Conservation (phyloP, 2,888 invertebrate genomes). For the Allacma fusca region DNA sequence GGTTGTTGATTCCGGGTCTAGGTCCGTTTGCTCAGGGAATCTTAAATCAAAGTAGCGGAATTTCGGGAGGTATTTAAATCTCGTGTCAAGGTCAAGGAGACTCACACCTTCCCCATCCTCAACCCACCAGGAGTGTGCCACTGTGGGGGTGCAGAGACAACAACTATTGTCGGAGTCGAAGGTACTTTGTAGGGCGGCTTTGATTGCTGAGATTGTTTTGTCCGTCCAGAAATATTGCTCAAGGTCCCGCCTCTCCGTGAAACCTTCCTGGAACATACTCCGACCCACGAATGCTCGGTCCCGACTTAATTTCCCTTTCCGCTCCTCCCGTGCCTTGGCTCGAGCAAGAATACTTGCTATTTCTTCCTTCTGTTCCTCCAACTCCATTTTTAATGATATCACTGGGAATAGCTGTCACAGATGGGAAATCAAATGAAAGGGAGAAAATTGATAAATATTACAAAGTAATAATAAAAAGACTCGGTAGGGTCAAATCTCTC, state of each 20-base stretch:
- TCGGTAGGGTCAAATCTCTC: too few species aligned
- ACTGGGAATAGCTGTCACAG: too few species aligned
- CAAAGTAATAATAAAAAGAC: too few species aligned
- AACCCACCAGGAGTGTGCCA: slow-evolving; percentile 54
- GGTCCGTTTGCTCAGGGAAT: slow-evolving; percentile 42
- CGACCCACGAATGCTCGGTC: slow-evolving; percentile 39
- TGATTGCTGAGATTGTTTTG: slow-evolving; percentile 52
- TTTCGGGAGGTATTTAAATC: slow-evolving; percentile 57
- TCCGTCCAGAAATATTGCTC: slow-evolving; percentile 61
- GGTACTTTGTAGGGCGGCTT: slow-evolving; percentile 51
- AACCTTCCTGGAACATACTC: slow-evolving; percentile 45
- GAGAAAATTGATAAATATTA: too few species aligned
- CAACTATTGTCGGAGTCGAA: slow-evolving; percentile 55
- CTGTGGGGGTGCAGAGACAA: slow-evolving; percentile 56
- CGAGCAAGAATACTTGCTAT: too few species aligned
- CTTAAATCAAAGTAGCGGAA: slow-evolving; percentile 57
- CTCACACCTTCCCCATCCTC: slow-evolving; percentile 51
- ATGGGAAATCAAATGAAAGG: too few species aligned
- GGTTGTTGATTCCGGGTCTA: slow-evolving; percentile 46
- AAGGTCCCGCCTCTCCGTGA: slow-evolving; percentile 54
- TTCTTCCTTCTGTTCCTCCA: too few species aligned
- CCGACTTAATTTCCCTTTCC: neutral
- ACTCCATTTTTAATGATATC: too few species aligned
- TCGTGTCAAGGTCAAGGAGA: slow-evolving; percentile 57
- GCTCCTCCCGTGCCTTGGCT: neutral